These are phyloP conservation scores for Rhodophaea formosa DNA, from an alignment of 2,888 invertebrate genomes.

Conservation along the genomic window DNA sequence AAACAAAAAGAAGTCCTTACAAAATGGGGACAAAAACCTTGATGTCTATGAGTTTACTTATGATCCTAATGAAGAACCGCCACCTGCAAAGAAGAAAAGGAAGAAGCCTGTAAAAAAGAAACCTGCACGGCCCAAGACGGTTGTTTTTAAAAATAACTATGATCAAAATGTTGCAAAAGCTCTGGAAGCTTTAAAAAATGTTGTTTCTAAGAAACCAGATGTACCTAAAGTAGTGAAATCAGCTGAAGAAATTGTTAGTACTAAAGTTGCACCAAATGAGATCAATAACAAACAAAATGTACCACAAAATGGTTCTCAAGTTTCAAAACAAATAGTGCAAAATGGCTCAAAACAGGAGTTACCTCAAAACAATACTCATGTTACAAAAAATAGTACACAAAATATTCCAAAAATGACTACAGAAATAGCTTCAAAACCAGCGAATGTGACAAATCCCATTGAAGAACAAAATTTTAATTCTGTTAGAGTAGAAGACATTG, in stretches of 20 bases:
- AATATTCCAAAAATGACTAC: background rate
- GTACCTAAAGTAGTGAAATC: conserved; percentile 21
- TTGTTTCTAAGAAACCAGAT: conserved; percentile 36
- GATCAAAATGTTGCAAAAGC: conserved; percentile 63
- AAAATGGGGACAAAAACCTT: conserved; percentile 43
- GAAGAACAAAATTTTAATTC: conserved; percentile 44
- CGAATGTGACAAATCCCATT: conserved; percentile 22
- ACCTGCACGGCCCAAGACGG: conserved; percentile 49
- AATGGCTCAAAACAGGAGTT: background rate
- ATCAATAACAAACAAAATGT: background rate
- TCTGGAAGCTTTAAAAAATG: conserved; percentile 53
- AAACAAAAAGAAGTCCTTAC: conserved; percentile 38
- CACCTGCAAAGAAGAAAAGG: conserved; percentile 63
- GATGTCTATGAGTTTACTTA: conserved; percentile 75
- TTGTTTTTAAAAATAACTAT: conserved; percentile 55
- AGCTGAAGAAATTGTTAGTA: conserved; percentile 16
- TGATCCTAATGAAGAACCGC: conserved; percentile 71
- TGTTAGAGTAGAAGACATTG: conserved; percentile 64
- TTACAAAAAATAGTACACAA: background rate
- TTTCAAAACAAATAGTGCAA: background rate
- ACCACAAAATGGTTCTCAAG: background rate
- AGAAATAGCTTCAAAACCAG: conserved; percentile 18
- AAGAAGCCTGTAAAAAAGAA: conserved; percentile 51
- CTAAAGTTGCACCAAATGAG: background rate
- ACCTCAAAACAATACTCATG: background rate